These are phyloP conservation scores for Ylistrum balloti DNA, from an alignment of 1,140 invertebrate genomes.

Conservation along the genomic window DNA sequence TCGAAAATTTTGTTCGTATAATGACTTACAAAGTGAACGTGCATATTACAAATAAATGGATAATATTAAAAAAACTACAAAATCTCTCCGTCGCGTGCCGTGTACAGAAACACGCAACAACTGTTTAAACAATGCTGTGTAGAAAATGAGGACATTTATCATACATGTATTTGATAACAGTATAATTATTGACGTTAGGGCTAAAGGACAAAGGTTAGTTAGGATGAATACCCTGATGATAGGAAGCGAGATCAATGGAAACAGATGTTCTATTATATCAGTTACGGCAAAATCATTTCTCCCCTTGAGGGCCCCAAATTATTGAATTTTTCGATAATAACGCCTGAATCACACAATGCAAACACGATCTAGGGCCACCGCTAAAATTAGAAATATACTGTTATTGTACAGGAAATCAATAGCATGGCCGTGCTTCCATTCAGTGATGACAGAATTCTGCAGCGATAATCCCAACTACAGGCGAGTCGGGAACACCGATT, in stretches of 20 bases:
- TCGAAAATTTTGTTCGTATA: background rate
- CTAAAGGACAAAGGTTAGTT: background rate
- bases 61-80: background rate
- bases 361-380: background rate
- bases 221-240: background rate
- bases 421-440: background rate
- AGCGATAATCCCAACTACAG: background rate
- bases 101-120: background rate
- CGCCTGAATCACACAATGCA: conserved; percentile 6
- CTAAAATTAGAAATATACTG: conserved; percentile 22
- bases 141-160: background rate
- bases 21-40: background rate
- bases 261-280: conserved; percentile 28
- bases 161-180: background rate
- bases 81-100: background rate
- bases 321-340: conserved; percentile 40
- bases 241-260: background rate
- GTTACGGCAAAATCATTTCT: background rate
- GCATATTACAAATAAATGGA: background rate
- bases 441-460: background rate
- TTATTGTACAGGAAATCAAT: background rate
- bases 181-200: conserved; percentile 23
- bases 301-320: background rate
- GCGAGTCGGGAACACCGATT: background rate
- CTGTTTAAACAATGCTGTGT: background rate